Percentiles rank a stretch among this genome's conserved stretches.
These are phyloP conservation scores for Encarsia formosa DNA, from an alignment of 2,888 invertebrate species.

Conservation along the genomic window DNA sequence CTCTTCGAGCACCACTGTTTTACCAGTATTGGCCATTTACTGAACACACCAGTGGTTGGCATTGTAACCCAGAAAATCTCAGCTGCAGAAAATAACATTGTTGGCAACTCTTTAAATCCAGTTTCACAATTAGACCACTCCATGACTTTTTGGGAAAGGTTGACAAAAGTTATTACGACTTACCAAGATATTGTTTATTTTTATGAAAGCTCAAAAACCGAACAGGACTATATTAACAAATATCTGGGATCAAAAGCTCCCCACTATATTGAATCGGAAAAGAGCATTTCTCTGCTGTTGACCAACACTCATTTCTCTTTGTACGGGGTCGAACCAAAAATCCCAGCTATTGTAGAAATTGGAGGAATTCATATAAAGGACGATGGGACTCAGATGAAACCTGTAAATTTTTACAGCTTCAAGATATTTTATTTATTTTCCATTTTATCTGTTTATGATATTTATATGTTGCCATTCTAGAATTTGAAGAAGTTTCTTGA, in stretches of 20 bases:
- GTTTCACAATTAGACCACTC: constrained; percentile 32
- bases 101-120: constrained; percentile 34
- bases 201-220: neutral
- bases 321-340: constrained; percentile 50
- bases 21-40: constrained; percentile 31
- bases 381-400: constrained; percentile 31
- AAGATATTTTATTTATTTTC: too few relatives aligned
- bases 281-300: constrained; percentile 52
- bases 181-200: neutral
- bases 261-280: constrained; percentile 50
- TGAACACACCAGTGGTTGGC: constrained; percentile 33
- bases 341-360: constrained; percentile 53
- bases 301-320: constrained; percentile 54
- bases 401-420: too few relatives aligned
- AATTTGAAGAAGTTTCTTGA: constrained; percentile 44
- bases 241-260: constrained; percentile 42
- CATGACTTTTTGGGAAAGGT: neutral
- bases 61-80: constrained; percentile 30
- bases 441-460: neutral
- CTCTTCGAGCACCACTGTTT: constrained; percentile 28
- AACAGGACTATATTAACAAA: constrained; percentile 27
- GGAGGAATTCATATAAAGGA: constrained; percentile 56
- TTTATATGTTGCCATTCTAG: constrained; percentile 28
- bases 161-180: neutral
- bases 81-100: constrained; percentile 32